These are phyloP conservation scores for Falco novaeseelandiae DNA, from an alignment of 2,797 vertebrate species.

Conservation along the genomic window DNA sequence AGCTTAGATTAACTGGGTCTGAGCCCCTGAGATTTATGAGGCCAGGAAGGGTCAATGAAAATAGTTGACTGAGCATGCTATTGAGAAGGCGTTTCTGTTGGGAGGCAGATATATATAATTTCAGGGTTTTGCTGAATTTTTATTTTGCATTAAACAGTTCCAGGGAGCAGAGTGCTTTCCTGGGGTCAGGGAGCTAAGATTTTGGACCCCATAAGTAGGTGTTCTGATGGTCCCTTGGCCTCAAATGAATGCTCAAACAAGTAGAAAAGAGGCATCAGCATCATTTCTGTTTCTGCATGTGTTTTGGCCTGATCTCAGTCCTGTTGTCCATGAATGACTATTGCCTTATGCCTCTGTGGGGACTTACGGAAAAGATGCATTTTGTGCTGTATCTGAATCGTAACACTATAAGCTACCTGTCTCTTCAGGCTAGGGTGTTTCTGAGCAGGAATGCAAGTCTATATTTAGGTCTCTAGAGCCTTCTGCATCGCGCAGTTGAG, in stretches of 20 bases:
- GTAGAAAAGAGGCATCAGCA: not conserved
- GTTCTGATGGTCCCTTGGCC: not conserved
- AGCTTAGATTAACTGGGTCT: not conserved
- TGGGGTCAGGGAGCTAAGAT: not conserved
- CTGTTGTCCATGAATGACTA: not conserved
- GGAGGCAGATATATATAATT: not conserved
- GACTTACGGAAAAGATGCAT: not conserved
- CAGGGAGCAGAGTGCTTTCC: not conserved
- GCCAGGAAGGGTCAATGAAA: not conserved
- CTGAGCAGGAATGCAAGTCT: conserved; percentile 21
- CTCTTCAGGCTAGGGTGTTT: conserved; percentile 25
- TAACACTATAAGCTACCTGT: conserved; percentile 22
- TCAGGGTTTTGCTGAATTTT: not conserved
- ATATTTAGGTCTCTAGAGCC: conserved; percentile 45
- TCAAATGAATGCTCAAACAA: not conserved
- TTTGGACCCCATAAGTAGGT: not conserved
- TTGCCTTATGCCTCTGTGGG: not conserved
- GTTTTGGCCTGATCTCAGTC: not conserved
- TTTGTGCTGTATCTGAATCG: not conserved
- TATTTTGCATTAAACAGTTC: not conserved
- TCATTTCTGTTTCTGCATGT: not conserved
- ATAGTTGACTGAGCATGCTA: not conserved
- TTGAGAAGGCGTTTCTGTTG: not conserved
- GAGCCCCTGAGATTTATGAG: not conserved
- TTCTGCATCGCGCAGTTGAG: conserved; percentile 26